Evolutionary conservation across 53 echinoderm and acorn worm genomes (phyloP).

Genomic region (Antedon mediterranea): DNA sequence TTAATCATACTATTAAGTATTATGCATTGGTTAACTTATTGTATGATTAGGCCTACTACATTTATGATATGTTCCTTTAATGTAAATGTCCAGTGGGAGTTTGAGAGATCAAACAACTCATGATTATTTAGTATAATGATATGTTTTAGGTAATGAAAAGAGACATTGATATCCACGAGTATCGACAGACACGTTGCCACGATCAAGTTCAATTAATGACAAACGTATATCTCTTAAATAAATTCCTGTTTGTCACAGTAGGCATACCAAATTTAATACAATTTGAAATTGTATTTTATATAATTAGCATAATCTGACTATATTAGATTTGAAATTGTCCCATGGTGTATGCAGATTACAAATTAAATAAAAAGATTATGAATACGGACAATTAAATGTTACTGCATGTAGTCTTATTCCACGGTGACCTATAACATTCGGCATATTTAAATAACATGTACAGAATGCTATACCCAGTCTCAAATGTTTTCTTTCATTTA

Average conservation of each 20-base stretch:
- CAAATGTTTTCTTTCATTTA: not conserved
- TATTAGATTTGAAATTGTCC: not conserved
- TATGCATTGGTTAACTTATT: too few species aligned
- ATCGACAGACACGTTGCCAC: not conserved
- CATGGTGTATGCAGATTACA: not conserved
- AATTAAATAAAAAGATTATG: not conserved
- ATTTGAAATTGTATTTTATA: not conserved
- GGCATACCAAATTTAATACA: not conserved
- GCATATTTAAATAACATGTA: not conserved
- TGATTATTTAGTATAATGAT: not conserved
- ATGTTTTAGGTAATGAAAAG: constrained; percentile 1
- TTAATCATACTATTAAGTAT: too few species aligned
- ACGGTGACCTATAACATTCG: not conserved
- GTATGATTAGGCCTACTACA: too few species aligned
- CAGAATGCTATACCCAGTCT: not conserved
- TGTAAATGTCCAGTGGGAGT: not conserved
- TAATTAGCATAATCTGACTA: not conserved
- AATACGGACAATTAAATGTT: too few species aligned
- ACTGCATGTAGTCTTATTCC: not conserved
- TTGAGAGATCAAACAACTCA: not conserved
- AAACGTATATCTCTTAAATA: not conserved
- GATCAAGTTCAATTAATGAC: not conserved
- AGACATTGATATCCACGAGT: not conserved
- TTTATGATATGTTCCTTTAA: not conserved
- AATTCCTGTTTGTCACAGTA: not conserved